These are phyloP conservation scores for Rhea pennata DNA, from an alignment of 2,113 vertebrate genomes.

Conservation along the genomic window DNA sequence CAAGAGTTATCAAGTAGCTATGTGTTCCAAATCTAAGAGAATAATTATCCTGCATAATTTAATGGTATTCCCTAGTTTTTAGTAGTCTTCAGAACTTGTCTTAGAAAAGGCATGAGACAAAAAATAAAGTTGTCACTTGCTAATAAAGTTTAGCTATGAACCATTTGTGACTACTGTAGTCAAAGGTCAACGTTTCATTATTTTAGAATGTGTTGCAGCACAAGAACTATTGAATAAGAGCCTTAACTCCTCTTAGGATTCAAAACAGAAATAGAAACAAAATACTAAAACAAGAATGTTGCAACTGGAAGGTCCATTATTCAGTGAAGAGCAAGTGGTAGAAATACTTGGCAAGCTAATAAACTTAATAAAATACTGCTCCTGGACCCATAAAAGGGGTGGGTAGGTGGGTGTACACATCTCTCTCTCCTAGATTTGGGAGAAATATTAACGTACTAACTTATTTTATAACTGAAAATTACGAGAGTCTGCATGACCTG, in stretches of 20 bases:
- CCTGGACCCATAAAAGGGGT: neutral
- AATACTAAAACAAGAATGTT: neutral
- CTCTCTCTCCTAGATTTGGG: neutral
- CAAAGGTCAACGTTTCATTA: neutral
- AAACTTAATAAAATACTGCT: neutral
- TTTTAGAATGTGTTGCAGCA: neutral
- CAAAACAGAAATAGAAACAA: neutral
- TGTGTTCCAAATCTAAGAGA: neutral
- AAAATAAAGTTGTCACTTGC: neutral
- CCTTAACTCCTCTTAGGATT: neutral
- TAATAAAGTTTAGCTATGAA: neutral
- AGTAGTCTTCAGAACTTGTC: neutral
- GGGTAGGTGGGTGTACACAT: too few species aligned
- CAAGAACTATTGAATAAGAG: neutral
- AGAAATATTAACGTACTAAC: neutral
- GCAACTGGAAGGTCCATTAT: neutral
- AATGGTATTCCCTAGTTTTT: neutral
- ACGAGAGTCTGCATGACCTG: neutral
- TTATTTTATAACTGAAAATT: neutral
- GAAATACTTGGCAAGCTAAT: neutral
- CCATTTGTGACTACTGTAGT: neutral
- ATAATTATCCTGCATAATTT: neutral
- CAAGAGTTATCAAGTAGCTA: neutral
- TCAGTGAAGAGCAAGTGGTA: neutral
- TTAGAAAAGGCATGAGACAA: neutral